Base-by-base conservation (phyloP, 2,888 invertebrate species). In the Onchidella celtica region DNA sequence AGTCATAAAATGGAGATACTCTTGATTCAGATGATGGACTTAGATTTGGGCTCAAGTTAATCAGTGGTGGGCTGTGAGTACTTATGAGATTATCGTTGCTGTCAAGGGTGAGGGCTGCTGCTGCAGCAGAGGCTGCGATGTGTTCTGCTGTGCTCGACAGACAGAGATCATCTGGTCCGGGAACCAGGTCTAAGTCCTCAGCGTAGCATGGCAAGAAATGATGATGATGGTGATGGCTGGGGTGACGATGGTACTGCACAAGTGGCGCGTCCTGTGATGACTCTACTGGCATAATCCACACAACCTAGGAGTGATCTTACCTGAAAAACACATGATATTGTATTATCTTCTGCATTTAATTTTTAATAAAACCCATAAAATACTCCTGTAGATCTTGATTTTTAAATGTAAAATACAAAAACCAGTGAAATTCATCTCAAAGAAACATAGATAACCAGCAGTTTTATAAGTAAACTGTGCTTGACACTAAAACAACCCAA, bases 1-100 rank as follows among this genome's bases (percentile, higher is more conserved):
- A 85, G 73, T 92, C 92, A 85, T 92, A 92, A 81, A 88, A 87
- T n/a, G 92, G 92, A 9, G 92, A 92, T n/a, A 87, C 88, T 32
- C 91, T 82, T 36, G 90, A 91, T 47, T 81, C 72, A 3, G 82
- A 83, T 2, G 84, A 73, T 2, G 86, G 86, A 40, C 86, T 86
- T 17, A 86, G 70, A 80, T 90, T 91, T 24, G 92, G 92, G 85
- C 92, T 92, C 14, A 92, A 86, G 83, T 92, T 92, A 40, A 92
- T 85, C 27, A 92, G 89, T n/a, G 92, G 92, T 17, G 92, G 92
- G 85, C 92, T 92, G 85, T 91, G 91, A 2, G 92, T 91, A 82
- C 91, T 92, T 84, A 92, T 92, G 75, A 89, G 89, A 40, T 89
- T 81, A 59, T 81, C 81, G 75, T 75, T 81, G 65, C 75, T 75